Conservation (phyloP, 1,140 invertebrate genomes). For the Teleopsis dalmanni region DNA sequence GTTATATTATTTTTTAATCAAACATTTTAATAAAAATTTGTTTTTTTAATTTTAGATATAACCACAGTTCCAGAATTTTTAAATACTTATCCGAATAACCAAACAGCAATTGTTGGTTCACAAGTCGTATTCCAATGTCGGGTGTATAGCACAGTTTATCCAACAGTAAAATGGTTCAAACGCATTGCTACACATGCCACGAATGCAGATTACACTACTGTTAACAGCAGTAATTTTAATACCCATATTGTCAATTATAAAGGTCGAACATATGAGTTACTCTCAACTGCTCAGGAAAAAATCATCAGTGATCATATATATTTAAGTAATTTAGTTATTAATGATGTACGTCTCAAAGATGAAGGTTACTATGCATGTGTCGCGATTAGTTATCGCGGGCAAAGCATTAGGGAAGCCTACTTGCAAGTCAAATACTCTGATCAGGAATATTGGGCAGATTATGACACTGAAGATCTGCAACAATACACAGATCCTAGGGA, state of each 20-base stretch:
- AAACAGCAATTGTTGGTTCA: slow-evolving; percentile 17
- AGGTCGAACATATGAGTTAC: slow-evolving; percentile 30
- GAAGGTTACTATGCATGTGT: slow-evolving; percentile 35
- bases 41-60: background rate
- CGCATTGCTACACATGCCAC: slow-evolving; percentile 7
- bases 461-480: slow-evolving; percentile 22
- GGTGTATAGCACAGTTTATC: slow-evolving; percentile 34
- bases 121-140: slow-evolving; percentile 38
- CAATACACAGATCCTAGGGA: slow-evolving; percentile 21
- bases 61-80: slow-evolving; percentile 32
- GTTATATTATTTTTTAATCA: too few relatives aligned
- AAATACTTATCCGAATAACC: slow-evolving; percentile 32
- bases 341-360: slow-evolving; percentile 26
- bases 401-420: slow-evolving; percentile 35
- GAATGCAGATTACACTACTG: background rate
- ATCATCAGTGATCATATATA: slow-evolving; percentile 27
- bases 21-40: background rate
- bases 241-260: slow-evolving; percentile 32
- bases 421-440: slow-evolving; percentile 19
- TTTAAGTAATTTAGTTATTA: slow-evolving; percentile 37
- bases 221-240: slow-evolving; percentile 21
- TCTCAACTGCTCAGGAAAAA: slow-evolving; percentile 27
- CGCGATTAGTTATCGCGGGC: slow-evolving; percentile 33
- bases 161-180: slow-evolving; percentile 38
- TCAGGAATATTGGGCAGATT: slow-evolving; percentile 29